A percentile compares a stretch with the other conserved stretches of the same genome.
Evolutionary conservation across 2,888 invertebrate genomes (phyloP).

Genomic region (Plagiodera versicolora): DNA sequence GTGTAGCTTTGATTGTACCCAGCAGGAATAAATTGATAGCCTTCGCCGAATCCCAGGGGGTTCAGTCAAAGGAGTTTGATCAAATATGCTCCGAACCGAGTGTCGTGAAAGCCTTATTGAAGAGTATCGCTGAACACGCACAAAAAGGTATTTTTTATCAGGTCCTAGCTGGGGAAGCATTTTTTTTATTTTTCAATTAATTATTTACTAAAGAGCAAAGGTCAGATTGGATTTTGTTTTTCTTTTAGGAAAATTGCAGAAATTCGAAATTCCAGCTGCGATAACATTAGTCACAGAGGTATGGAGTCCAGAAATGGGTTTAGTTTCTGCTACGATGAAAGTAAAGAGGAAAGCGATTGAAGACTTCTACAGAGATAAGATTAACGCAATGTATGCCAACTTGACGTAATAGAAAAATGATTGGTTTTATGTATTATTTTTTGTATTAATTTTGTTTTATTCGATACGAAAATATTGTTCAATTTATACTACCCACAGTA

Average conservation of each 20-base stretch:
- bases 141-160: conserved; percentile 68
- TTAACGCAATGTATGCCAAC: conserved; percentile 83
- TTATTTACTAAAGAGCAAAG: too few relatives aligned
- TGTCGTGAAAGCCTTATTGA: conserved; percentile 80
- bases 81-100: conserved; percentile 73
- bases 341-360: conserved; percentile 96
- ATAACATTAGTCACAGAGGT: conserved; percentile 87
- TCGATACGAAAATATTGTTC: too few relatives aligned
- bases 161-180: too few relatives aligned
- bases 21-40: conserved; percentile 70
- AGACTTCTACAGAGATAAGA: conserved; percentile 88
- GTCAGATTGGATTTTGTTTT: too few relatives aligned
- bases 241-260: conserved; percentile 77
- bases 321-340: conserved; percentile 98
- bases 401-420: too few relatives aligned
- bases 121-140: conserved; percentile 81
- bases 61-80: conserved; percentile 63
- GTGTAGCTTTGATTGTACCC: conserved; percentile 91
- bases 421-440: too few relatives aligned
- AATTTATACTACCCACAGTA: too few relatives aligned
- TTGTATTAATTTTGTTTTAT: too few relatives aligned
- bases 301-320: conserved; percentile 97
- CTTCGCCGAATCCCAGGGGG: conserved; percentile 70
- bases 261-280: conserved; percentile 89
- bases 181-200: too few relatives aligned